Conservation (phyloP, 1,140 invertebrate genomes). For the Hylaeus volcanicus region DNA sequence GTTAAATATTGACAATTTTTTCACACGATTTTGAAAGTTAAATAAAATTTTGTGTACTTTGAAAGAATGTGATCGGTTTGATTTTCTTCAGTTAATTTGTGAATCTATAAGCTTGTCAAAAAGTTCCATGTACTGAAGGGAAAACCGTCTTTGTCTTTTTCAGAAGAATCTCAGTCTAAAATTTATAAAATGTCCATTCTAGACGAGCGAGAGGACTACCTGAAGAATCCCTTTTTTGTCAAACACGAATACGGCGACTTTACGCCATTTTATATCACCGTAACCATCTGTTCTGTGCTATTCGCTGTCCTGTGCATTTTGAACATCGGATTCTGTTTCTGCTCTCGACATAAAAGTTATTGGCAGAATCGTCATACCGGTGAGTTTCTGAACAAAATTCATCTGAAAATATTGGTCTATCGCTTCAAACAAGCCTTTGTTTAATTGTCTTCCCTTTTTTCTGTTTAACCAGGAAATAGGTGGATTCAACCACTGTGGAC, state of each 20-base stretch:
- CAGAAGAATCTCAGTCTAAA: constrained; percentile 75
- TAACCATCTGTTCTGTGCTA: constrained; percentile 88
- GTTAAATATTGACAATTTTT: background rate
- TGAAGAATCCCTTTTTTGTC: constrained; percentile 85
- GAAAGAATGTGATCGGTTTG: background rate
- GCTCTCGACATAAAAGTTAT: constrained; percentile 88
- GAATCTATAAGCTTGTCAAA: background rate
- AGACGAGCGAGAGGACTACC: constrained; percentile 84
- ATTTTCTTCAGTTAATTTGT: background rate
- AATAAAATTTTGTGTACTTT: background rate
- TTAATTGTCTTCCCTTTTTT: background rate
- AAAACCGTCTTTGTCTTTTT: constrained; percentile 69
- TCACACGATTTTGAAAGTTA: background rate
- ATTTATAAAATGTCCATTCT: constrained; percentile 83
- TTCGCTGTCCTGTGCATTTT: constrained; percentile 85
- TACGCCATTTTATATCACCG: constrained; percentile 88
- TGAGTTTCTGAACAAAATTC: constrained; percentile 67
- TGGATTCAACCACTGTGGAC: constrained; percentile 92
- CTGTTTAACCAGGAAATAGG: constrained; percentile 85
- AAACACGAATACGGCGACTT: constrained; percentile 85
- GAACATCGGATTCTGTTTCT: constrained; percentile 89
- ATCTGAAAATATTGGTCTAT: constrained; percentile 14
- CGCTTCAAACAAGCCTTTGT: too few relatives aligned
- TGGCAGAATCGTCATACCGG: constrained; percentile 92
- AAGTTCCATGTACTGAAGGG: constrained; percentile 34